phyloP scores from a whole-genome alignment of 2,888 invertebrate genomes.

The Lasioglossum zephyrum region DNA sequence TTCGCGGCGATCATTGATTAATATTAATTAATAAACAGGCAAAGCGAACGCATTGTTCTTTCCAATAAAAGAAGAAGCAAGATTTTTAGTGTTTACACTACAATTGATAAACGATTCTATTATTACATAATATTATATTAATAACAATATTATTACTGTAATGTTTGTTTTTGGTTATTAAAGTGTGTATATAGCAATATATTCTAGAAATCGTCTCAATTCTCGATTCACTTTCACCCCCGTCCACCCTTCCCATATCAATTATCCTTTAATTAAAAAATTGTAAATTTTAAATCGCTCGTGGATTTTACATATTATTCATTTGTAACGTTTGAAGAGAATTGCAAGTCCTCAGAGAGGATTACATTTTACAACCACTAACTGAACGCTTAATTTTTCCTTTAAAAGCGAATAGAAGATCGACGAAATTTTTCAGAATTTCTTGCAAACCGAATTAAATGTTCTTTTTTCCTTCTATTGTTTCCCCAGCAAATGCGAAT shows the following conservation, averaged over 20 bases:
- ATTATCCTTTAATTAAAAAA: not conserved
- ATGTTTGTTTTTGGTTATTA: conserved; percentile 84
- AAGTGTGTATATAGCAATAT: conserved; percentile 84
- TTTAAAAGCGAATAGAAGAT: too few relatives aligned
- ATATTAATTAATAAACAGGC: conserved; percentile 75
- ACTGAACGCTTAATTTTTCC: too few relatives aligned
- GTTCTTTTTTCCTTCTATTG: too few relatives aligned
- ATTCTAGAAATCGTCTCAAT: conserved; percentile 71
- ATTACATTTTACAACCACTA: too few relatives aligned
- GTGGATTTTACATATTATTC: too few relatives aligned
- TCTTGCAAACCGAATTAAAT: too few relatives aligned
- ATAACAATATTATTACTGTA: conserved; percentile 83
- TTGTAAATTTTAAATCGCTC: too few relatives aligned
- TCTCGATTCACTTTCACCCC: conserved; percentile 43
- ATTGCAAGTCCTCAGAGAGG: too few relatives aligned
- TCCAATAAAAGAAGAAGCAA: conserved; percentile 75
- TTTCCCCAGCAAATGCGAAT: too few relatives aligned
- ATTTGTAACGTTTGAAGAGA: too few relatives aligned
- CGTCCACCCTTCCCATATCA: not conserved
- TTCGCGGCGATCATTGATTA: conserved; percentile 77
- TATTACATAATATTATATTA: conserved; percentile 82
- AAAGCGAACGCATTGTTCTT: conserved; percentile 78
- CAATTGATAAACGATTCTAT: conserved; percentile 83
- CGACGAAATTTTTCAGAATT: too few relatives aligned
- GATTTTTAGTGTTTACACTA: conserved; percentile 83